Conservation (phyloP, 2,797 vertebrate species). For the Acanthurus tractus region DNA sequence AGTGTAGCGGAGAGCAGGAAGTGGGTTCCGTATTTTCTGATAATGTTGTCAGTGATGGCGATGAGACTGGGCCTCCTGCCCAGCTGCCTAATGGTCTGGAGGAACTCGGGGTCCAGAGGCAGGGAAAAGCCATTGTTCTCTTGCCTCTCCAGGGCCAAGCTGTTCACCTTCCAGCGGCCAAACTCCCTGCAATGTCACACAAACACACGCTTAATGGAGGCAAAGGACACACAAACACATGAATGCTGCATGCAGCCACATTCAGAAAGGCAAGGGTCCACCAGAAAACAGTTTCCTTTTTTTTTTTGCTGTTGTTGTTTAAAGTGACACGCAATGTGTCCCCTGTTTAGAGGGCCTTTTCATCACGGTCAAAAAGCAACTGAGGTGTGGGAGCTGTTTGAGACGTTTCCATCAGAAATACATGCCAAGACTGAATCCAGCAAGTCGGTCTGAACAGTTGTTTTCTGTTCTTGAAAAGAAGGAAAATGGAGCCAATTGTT, state of each 20-base stretch:
- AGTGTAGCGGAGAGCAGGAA: conserved; percentile 96
- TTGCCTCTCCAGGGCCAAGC: conserved; percentile 94
- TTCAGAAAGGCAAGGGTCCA: not conserved
- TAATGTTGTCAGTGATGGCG: conserved; percentile 95
- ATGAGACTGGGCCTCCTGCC: conserved; percentile 92
- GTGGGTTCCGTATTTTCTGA: conserved; percentile 98
- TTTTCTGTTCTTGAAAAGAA: conserved; percentile 35
- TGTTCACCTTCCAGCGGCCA: conserved; percentile 99
- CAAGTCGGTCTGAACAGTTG: not conserved
- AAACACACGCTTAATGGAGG: conserved; percentile 54
- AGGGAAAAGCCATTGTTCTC: conserved; percentile 94
- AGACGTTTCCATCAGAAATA: conserved; percentile 13
- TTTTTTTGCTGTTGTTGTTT: not conserved
- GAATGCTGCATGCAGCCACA: conserved; percentile 31
- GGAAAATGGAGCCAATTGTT: conserved; percentile 25
- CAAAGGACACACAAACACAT: conserved; percentile 36
- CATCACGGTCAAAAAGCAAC: conserved; percentile 23
- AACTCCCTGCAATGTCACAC: conserved; percentile 93
- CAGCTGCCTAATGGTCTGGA: conserved; percentile 94
- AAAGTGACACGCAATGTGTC: not conserved
- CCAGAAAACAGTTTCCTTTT: not conserved
- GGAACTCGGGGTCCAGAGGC: conserved; percentile 97
- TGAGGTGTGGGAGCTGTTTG: not conserved
- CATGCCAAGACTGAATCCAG: conserved; percentile 44
- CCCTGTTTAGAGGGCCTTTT: conserved; percentile 50